Evolutionary conservation across 2,113 vertebrate species (phyloP).

Genomic region (Melospiza georgiana): DNA sequence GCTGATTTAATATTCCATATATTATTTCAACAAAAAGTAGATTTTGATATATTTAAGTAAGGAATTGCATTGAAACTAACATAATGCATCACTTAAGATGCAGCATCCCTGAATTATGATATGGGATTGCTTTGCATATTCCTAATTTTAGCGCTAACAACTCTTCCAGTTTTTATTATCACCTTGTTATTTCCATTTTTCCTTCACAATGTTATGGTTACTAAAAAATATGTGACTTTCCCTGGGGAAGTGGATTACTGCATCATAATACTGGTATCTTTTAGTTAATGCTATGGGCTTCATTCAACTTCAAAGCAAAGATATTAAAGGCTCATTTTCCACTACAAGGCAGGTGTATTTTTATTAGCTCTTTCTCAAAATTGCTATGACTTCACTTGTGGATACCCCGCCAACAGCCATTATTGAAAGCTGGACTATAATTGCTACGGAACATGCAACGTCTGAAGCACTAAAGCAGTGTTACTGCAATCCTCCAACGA

Average conservation of each 20-base stretch:
- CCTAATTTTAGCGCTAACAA: slow-evolving; percentile 30
- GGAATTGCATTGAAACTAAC: background rate
- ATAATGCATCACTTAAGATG: background rate
- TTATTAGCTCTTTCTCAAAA: slow-evolving; percentile 85
- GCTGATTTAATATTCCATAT: background rate
- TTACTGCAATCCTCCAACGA: slow-evolving; percentile 77
- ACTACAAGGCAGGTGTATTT: slow-evolving; percentile 88
- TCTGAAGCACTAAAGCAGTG: slow-evolving; percentile 73
- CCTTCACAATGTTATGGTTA: slow-evolving; percentile 50
- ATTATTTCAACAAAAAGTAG: background rate
- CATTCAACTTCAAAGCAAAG: slow-evolving; percentile 78
- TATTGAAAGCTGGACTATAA: slow-evolving; percentile 80
- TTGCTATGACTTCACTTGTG: slow-evolving; percentile 81
- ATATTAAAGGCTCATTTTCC: slow-evolving; percentile 82
- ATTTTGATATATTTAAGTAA: background rate
- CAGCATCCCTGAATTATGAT: background rate
- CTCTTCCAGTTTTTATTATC: slow-evolving; percentile 47
- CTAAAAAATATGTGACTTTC: slow-evolving; percentile 58
- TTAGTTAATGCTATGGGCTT: slow-evolving; percentile 78
- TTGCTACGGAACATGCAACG: slow-evolving; percentile 78
- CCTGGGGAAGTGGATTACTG: slow-evolving; percentile 71
- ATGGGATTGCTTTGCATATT: background rate
- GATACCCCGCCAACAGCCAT: slow-evolving; percentile 76
- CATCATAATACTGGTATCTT: slow-evolving; percentile 76
- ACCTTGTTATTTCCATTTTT: slow-evolving; percentile 58